These are phyloP conservation scores for Protophormia terraenovae DNA, from an alignment of 2,888 invertebrate species.

Conservation along the genomic window DNA sequence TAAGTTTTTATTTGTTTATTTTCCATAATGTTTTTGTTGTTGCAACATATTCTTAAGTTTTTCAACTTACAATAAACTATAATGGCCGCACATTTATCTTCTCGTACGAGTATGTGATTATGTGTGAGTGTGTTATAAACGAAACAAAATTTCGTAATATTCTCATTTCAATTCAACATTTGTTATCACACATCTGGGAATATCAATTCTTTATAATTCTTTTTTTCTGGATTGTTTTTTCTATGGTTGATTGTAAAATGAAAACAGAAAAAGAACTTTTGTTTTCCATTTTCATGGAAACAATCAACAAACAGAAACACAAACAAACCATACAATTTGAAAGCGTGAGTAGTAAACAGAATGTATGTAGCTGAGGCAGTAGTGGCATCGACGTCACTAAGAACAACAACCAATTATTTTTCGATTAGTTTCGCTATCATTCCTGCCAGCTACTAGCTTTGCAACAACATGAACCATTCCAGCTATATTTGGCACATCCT, in stretches of 20 bases:
- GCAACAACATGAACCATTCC: constrained; percentile 59
- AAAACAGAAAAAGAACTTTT: constrained; percentile 53
- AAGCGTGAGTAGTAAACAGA: constrained; percentile 56
- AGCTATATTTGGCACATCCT: constrained; percentile 73
- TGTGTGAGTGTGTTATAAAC: constrained; percentile 24
- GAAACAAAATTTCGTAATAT: constrained; percentile 63
- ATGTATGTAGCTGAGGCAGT: constrained; percentile 54
- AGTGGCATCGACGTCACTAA: constrained; percentile 71
- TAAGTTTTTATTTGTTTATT: neutral
- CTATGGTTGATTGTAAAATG: constrained; percentile 56
- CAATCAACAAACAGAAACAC: constrained; percentile 34
- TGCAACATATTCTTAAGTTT: constrained; percentile 29
- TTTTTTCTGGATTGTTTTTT: constrained; percentile 62
- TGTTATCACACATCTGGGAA: constrained; percentile 79
- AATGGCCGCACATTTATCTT: constrained; percentile 63
- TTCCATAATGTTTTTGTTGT: neutral
- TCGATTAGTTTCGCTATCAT: constrained; percentile 81
- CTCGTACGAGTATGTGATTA: neutral
- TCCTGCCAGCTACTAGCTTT: constrained; percentile 70
- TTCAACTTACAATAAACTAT: constrained; percentile 61
- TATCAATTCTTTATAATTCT: constrained; percentile 73
- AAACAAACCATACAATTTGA: constrained; percentile 37
- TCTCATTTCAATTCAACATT: constrained; percentile 68
- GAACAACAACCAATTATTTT: constrained; percentile 79
- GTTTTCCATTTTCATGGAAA: constrained; percentile 48